Evolutionary conservation across 2,888 invertebrate species (phyloP), one percentile per base, ranked within the genome.

Genomic region (Timandra comae): DNA sequence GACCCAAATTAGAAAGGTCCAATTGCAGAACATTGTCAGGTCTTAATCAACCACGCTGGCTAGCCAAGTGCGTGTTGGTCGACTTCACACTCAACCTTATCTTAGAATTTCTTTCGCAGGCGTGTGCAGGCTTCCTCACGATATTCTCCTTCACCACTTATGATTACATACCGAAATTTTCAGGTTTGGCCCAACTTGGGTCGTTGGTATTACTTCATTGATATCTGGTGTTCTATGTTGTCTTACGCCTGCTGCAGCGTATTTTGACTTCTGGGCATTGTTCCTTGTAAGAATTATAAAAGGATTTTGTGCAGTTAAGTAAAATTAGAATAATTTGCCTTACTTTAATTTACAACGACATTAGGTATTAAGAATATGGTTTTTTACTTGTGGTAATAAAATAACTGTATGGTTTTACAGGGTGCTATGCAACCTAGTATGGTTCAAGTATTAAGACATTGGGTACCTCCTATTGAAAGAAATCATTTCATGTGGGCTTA

Each of bases 401-500:
- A 29, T n/a, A 10, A 12, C 4, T 27, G 3, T 27, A 7, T 3
- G 13, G 22, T 33, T 12, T 49, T 37, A 36, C 46, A 84, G 84
- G 84, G 84, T 24, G 84, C 80, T 3, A 84, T 84, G 82, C 70
- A 75, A 49, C 82, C 85, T 3, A 82, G 77, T 39, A 84, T 85
- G 84, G 74, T 84, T 3, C 85, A 82, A 57, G 66, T 82, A 13
- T 46, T 84, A 12, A 62, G 80, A 30, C 64, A 80, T 42, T 85
- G 84, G 84, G 80, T 82, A 7, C 84, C 84, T 7, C 84, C 84
- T 2, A 66, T 66, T n/a, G 84, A 85, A 48, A 67, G 85, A 36
- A 74, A 79, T 46, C 69, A 84, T 50, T 85, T 84, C 33, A 78
- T 84, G 73, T 85, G 84, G 84, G 80, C 81, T 1, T 82, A 82